Conservation (phyloP, 2,888 invertebrate species). For the Seira ritae region DNA sequence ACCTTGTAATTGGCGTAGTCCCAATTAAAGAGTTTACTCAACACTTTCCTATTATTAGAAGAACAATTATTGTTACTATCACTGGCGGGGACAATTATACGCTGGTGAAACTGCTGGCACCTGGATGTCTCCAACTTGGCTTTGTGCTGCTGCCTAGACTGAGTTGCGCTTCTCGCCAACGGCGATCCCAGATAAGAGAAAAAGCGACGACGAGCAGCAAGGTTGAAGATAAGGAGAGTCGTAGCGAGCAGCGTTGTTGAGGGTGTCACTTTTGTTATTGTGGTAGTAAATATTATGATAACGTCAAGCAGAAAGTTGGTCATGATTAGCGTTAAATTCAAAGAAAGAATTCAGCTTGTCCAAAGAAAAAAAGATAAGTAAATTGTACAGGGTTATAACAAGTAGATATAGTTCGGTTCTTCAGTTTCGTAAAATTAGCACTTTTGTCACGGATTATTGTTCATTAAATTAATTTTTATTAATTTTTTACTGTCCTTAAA, state of each 20-base stretch:
- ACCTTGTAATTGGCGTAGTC: constrained; percentile 34
- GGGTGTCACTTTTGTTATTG: constrained; percentile 49
- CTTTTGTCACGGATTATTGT: no score
- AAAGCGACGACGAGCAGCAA: constrained; percentile 25
- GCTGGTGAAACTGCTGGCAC: neutral
- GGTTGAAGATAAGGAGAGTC: constrained; percentile 21
- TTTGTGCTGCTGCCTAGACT: neutral
- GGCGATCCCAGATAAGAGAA: neutral
- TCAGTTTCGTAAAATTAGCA: no score
- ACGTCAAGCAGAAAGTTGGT: constrained; percentile 48
- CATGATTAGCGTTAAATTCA: constrained; percentile 37
- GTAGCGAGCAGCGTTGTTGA: neutral
- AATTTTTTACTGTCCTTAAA: no score
- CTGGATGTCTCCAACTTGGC: neutral
- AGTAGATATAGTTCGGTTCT: no score
- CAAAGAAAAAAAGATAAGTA: neutral
- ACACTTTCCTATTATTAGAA: constrained; percentile 17
- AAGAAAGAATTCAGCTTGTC: neutral
- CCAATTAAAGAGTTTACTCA: constrained; percentile 47
- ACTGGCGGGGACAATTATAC: no score
- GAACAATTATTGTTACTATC: no score
- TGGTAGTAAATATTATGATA: constrained; percentile 15
- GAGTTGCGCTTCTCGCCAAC: neutral
- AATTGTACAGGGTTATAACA: neutral
- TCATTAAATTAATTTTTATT: no score